These are phyloP conservation scores for Pangasianodon gigas DNA, from an alignment of 2,113 vertebrate species.

Conservation along the genomic window DNA sequence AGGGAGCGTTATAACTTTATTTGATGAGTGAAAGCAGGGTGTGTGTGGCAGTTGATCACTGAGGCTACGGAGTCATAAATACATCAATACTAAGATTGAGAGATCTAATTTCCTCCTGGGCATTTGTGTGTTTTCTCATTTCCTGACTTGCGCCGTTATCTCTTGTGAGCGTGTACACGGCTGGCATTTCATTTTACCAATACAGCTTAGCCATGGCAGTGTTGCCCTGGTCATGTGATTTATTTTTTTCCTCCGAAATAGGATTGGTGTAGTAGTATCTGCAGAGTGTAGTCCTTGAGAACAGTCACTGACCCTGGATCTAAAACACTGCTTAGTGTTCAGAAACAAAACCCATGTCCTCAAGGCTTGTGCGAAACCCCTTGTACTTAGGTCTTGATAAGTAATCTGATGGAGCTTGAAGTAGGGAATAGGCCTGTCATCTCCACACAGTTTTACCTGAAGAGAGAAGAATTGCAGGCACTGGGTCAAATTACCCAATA, in stretches of 20 bases:
- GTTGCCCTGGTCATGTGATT: constrained; percentile 24
- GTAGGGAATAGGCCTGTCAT: constrained; percentile 32
- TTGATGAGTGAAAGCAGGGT: constrained; percentile 23
- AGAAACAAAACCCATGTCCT: neutral
- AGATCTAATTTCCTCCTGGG: constrained; percentile 40
- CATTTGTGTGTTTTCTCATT: constrained; percentile 40
- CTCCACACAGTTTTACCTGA: constrained; percentile 20
- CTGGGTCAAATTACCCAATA: constrained; percentile 67
- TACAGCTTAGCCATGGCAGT: constrained; percentile 70
- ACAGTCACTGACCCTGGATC: constrained; percentile 41
- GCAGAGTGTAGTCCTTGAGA: constrained; percentile 18
- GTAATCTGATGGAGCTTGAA: constrained; percentile 19
- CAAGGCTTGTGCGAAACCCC: neutral
- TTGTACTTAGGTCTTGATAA: constrained; percentile 23
- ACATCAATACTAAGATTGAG: constrained; percentile 47
- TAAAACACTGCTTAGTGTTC: neutral
- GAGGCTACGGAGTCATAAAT: constrained; percentile 43
- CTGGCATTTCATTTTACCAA: constrained; percentile 75
- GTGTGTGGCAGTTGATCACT: constrained; percentile 22
- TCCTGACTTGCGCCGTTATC: constrained; percentile 30
- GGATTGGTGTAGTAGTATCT: constrained; percentile 10
- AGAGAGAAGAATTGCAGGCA: constrained; percentile 47
- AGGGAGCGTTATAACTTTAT: constrained; percentile 49
- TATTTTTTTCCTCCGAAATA: constrained; percentile 1
- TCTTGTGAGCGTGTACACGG: constrained; percentile 24